A percentile compares a stretch with the other conserved stretches of the same genome.
Evolutionary conservation across 1,140 invertebrate genomes (phyloP).

Genomic region (Vollenhovia emeryi): DNA sequence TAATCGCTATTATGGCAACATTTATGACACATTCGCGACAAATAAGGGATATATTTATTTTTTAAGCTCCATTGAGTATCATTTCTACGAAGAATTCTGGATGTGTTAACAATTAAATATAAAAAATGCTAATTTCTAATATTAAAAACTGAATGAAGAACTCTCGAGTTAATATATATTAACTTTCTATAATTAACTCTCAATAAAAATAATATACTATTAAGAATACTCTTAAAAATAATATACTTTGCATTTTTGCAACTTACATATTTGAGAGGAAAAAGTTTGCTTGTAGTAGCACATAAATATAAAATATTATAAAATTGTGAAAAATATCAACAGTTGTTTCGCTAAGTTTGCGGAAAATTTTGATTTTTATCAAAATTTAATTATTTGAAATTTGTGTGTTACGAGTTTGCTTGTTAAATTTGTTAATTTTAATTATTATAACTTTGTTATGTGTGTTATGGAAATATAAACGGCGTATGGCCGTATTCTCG

Average conservation of each 20-base stretch:
- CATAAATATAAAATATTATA: not conserved
- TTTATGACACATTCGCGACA: not conserved
- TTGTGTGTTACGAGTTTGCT: not conserved
- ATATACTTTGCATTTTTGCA: too few species aligned
- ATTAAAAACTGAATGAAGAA: not conserved
- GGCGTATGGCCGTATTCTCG: not conserved
- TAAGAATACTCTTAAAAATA: too few species aligned
- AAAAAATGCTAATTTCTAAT: not conserved
- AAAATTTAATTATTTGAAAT: not conserved
- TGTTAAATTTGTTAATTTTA: not conserved
- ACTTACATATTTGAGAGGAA: not conserved
- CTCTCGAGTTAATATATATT: not conserved
- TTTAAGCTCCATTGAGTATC: not conserved
- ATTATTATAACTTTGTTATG: not conserved
- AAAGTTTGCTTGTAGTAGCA: not conserved
- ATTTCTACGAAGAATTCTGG: not conserved
- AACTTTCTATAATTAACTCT: not conserved
- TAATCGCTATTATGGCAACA: conserved; percentile 52
- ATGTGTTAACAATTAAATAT: not conserved
- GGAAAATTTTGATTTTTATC: not conserved
- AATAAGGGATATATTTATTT: conserved; percentile 1
- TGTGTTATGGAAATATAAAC: not conserved
- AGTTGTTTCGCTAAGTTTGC: not conserved
- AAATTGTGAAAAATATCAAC: not conserved
- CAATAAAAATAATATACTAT: not conserved